Evolutionary conservation across 2,797 vertebrate species (phyloP).

Genomic region (Alcedo atthis): DNA sequence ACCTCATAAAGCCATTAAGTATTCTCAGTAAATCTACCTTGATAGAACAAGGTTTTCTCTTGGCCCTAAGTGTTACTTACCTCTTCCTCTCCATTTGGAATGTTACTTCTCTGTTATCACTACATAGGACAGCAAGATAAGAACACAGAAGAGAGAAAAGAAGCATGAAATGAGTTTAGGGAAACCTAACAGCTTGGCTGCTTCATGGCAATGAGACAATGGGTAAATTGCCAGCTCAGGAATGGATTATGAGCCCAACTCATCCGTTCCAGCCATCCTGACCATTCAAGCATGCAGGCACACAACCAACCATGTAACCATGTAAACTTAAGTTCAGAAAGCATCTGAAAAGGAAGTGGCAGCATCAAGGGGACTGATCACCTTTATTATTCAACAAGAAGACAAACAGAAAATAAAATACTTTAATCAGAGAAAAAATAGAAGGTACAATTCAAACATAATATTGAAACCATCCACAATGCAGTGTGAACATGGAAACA

Average conservation of each 20-base stretch:
- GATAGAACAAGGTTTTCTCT: background rate
- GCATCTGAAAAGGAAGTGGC: background rate
- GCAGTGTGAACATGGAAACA: background rate
- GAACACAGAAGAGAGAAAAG: background rate
- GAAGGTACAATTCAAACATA: constrained; percentile 43
- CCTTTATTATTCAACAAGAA: constrained; percentile 60
- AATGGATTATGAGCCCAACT: background rate
- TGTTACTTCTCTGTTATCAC: background rate
- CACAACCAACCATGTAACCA: background rate
- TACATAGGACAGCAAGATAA: background rate
- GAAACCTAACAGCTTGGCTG: background rate
- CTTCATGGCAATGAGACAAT: background rate
- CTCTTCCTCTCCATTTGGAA: background rate
- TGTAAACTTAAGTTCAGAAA: background rate
- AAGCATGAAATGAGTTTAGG: background rate
- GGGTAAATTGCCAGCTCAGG: background rate
- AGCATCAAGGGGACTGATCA: constrained; percentile 16
- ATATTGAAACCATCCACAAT: constrained; percentile 29
- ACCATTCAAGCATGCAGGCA: background rate
- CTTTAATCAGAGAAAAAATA: constrained; percentile 29
- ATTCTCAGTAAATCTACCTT: background rate
- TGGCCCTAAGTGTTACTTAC: background rate
- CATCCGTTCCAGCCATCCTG: background rate
- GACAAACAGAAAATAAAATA: constrained; percentile 56
- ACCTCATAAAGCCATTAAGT: background rate